These are phyloP conservation scores for Empis stercorea DNA, from an alignment of 2,888 invertebrate genomes.

Conservation along the genomic window DNA sequence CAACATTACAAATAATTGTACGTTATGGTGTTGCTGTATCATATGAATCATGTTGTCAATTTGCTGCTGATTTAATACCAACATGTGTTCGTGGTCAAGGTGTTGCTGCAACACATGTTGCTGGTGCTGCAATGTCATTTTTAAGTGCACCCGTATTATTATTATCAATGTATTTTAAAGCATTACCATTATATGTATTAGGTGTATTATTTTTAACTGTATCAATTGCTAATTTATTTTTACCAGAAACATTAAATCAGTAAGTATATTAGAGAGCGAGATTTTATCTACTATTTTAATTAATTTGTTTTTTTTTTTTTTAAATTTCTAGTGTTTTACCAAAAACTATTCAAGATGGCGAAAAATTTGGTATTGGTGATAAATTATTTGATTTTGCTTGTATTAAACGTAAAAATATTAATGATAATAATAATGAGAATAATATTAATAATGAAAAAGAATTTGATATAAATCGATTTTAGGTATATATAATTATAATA, in stretches of 20 bases:
- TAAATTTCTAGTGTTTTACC: slow-evolving; percentile 31
- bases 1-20: slow-evolving; percentile 34
- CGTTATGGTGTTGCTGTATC: slow-evolving; percentile 41
- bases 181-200: slow-evolving; percentile 36
- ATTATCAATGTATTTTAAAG: slow-evolving; percentile 22
- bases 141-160: slow-evolving; percentile 38
- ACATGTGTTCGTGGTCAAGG: slow-evolving; percentile 43
- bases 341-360: slow-evolving; percentile 40
- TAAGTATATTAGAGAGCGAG: background rate
- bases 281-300: background rate
- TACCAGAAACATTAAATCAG: slow-evolving; percentile 39
- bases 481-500: no score
- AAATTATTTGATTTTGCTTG: slow-evolving; percentile 31
- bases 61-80: slow-evolving; percentile 44
- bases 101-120: slow-evolving; percentile 41
- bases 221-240: slow-evolving; percentile 35
- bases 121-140: slow-evolving; percentile 40
- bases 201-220: slow-evolving; percentile 34
- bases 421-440: background rate
- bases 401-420: background rate
- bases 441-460: no score
- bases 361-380: slow-evolving; percentile 38
- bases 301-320: background rate
- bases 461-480: no score
- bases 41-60: slow-evolving; percentile 44